Evolutionary conservation across 2,888 invertebrate species (phyloP), one percentile per base, ranked within the genome.

Genomic region (Pheosia tremula): DNA sequence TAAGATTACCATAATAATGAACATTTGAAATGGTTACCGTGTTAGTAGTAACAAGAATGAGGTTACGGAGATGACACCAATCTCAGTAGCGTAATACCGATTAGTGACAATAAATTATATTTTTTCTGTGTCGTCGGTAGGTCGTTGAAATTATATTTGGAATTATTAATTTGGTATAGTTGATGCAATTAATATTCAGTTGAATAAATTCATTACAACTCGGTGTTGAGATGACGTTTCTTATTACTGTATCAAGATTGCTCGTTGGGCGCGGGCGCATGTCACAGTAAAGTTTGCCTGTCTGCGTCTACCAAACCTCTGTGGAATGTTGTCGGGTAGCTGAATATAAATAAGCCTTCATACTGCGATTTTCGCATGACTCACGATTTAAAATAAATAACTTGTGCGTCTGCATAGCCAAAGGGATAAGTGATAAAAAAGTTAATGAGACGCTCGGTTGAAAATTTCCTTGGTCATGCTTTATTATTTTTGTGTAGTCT

Each of bases 271-370:
- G 72, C 69, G 71, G 75, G 66, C 69, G 77, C 70, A 72, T 69
- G 75, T 79, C 73, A 67, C 74, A 66, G 75, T 80, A 75, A 79
- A 81, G 75, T 82, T 82, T 84, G 83, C 85, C 83, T 83, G 82
- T 79, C 80, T 80, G 77, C 74, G 75, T 77, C 79, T 77, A 75
- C 79, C 74, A 75, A 71, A 73, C 74, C 79, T 79, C 81, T 79
- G 80, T 81, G 89, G 90, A 91, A 91, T 91, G 90, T 86, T 82
- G 89, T 82, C 81, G 83, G 82, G 82, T 83, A 76, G 82, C 87
- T 81, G 86, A 87, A 88, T 90, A 86, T 89, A 86, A 88, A 87
- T 90, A 87, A 85, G 83, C 85, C 76, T 84, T 82, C 77, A 85
- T 81, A 81, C 86, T 85, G 87, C 87, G 84, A 88, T 55, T 87